Evolutionary conservation across 2,113 vertebrate species (phyloP), one percentile per base, ranked within the genome.

Genomic region (Coptodon rendalli): DNA sequence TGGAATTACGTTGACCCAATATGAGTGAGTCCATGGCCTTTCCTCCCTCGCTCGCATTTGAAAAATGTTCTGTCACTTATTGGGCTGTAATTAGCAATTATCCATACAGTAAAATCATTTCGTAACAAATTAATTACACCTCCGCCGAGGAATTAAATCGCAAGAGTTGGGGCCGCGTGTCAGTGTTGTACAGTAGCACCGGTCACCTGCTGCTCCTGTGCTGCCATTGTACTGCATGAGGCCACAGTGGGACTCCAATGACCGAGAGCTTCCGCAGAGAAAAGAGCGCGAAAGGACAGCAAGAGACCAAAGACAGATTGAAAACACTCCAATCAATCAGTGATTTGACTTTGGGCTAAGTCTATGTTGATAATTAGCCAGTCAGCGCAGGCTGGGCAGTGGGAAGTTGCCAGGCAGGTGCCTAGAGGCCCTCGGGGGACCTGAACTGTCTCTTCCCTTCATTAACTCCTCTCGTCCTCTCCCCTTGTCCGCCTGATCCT

Each of bases 391-490:
- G 76, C 13, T 83, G 93, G 86, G 73, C 78, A 91, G 91, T 81
- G 87, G 83, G 86, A 90, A 89, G 85, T 86, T 83, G 91, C 94
- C 91, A 86, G 89, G 87, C 90, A 90, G 91, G 93, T 95, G 94
- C 93, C 92, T 89, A 9, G 91, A 93, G 93, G 92, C 88, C 93
- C 95, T 89, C 90, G 0, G 54, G 94, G 94, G 96, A 95, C 87
- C 93, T 93, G 95, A 92, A 96, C 96, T 83, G 88, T 95, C 95
- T 96, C 95, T 95, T 95, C 95, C 94, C 93, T 96, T 97, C 96
- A 97, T 97, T 97, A 97, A 96, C 96, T 96, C 93, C 89, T 91
- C 91, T 94, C 92, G 94, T 96, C 94, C 94, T 95, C 90, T 96
- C 95, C 94, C 95, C 95, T 96, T 96, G 96, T 96, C 96, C 91